A percentile compares a stretch with the other conserved stretches of the same genome.
Evolutionary conservation across 2,888 invertebrate species (phyloP).

Genomic region (Zygothrica quintamaculata): DNA sequence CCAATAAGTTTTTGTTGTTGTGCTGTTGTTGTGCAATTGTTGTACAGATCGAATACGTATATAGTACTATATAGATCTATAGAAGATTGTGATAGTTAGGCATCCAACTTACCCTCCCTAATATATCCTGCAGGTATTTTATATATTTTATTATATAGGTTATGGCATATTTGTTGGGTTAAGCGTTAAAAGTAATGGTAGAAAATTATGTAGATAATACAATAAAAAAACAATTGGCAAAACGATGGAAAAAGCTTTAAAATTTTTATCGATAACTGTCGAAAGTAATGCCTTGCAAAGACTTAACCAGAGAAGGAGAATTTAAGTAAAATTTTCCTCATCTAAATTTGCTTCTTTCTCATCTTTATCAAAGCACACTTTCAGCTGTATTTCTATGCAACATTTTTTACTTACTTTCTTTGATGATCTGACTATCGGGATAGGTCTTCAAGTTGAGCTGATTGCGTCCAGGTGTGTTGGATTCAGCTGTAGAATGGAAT

Average conservation of each 20-base stretch:
- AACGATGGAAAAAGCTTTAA: constrained; percentile 18
- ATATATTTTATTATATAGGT: constrained; percentile 58
- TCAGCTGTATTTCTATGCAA: neutral
- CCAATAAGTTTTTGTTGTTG: constrained; percentile 48
- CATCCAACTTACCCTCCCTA: constrained; percentile 85
- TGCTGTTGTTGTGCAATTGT: constrained; percentile 45
- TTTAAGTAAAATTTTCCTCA: too few species aligned
- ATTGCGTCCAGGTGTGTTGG: constrained; percentile 48
- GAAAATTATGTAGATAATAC: constrained; percentile 44
- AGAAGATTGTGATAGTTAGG: constrained; percentile 56
- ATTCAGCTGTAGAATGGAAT: constrained; percentile 31
- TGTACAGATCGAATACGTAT: constrained; percentile 33
- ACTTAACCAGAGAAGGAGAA: neutral
- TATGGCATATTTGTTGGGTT: constrained; percentile 64
- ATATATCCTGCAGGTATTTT: constrained; percentile 83
- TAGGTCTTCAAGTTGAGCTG: constrained; percentile 90
- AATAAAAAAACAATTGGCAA: constrained; percentile 29
- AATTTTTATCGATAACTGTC: constrained; percentile 15
- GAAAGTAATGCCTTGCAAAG: constrained; percentile 30
- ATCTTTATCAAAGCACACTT: constrained; percentile 22
- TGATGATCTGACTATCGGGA: constrained; percentile 90
- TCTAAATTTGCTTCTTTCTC: too few species aligned
- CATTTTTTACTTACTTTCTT: constrained; percentile 90
- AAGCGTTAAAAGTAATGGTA: constrained; percentile 65
- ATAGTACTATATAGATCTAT: constrained; percentile 41